Evolutionary conservation across 2,113 vertebrate genomes (phyloP).

Genomic region (Corynorhinus townsendii): DNA sequence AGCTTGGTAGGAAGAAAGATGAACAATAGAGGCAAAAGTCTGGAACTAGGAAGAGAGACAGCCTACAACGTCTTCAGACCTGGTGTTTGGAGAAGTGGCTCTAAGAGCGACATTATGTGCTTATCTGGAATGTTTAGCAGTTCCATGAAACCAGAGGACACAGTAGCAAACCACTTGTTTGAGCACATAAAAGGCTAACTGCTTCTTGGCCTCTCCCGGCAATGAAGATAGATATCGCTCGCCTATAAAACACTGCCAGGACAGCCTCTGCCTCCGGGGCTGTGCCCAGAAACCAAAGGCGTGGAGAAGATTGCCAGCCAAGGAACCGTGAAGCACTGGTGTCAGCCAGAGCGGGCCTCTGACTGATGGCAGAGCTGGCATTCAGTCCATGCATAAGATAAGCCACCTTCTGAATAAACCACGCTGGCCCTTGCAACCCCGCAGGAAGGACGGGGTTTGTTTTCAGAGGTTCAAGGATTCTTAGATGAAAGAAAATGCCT

Average conservation of each 20-base stretch:
- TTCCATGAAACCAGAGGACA: neutral
- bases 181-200: neutral
- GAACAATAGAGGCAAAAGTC: neutral
- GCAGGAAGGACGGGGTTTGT: neutral
- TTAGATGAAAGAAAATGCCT: neutral
- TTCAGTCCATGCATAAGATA: neutral
- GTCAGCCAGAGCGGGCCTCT: accelerated
- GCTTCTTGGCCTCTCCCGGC: neutral
- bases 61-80: neutral
- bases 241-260: neutral
- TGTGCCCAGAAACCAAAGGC: neutral
- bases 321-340: neutral
- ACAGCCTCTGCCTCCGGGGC: neutral
- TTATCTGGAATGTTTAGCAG: neutral
- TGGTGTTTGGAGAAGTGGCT: neutral
- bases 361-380: neutral
- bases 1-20: neutral
- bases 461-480: neutral
- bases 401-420: neutral
- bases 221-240: neutral
- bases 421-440: neutral
- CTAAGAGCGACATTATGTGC: accelerated
- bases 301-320: neutral
- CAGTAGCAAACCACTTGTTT: neutral
- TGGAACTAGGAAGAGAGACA: neutral